Evolutionary conservation across 2,888 invertebrate species (phyloP).

Genomic region (Agrochola lota): DNA sequence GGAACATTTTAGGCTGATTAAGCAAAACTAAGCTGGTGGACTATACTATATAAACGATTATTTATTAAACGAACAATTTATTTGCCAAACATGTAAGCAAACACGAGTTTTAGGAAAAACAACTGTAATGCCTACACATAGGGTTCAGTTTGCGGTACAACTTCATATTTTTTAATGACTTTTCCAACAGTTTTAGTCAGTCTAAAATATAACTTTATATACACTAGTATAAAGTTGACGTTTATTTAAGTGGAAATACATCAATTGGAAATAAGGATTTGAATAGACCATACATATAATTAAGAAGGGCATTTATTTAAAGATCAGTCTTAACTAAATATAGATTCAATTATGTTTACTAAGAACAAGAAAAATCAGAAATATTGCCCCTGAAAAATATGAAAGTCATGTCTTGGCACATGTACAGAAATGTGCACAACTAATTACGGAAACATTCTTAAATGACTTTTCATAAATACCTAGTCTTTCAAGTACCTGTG

Average conservation of each 20-base stretch:
- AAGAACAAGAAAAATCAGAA: not conserved
- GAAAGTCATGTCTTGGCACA: slow-evolving; percentile 52
- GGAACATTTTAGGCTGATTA: too few species aligned
- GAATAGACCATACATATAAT: not conserved
- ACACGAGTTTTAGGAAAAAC: too few species aligned
- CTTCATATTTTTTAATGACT: too few species aligned
- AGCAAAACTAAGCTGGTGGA: not conserved
- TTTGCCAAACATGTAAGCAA: too few species aligned
- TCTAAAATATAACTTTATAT: too few species aligned
- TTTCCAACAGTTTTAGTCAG: too few species aligned
- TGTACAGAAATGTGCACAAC: slow-evolving; percentile 15
- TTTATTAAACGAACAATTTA: too few species aligned
- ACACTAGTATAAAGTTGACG: too few species aligned
- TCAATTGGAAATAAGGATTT: too few species aligned
- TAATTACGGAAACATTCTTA: slow-evolving; percentile 5
- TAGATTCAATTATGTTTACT: slow-evolving; percentile 4
- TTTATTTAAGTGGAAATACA: too few species aligned
- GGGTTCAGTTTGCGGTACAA: too few species aligned
- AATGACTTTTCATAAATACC: not conserved
- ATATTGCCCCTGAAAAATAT: slow-evolving; percentile 25
- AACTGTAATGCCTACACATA: too few species aligned
- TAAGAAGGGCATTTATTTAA: not conserved
- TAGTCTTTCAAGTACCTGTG: not conserved
- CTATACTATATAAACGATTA: not conserved
- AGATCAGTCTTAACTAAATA: not conserved